Evolutionary conservation across 1,140 invertebrate genomes (phyloP).

Genomic region (Conopomorpha cramerella): DNA sequence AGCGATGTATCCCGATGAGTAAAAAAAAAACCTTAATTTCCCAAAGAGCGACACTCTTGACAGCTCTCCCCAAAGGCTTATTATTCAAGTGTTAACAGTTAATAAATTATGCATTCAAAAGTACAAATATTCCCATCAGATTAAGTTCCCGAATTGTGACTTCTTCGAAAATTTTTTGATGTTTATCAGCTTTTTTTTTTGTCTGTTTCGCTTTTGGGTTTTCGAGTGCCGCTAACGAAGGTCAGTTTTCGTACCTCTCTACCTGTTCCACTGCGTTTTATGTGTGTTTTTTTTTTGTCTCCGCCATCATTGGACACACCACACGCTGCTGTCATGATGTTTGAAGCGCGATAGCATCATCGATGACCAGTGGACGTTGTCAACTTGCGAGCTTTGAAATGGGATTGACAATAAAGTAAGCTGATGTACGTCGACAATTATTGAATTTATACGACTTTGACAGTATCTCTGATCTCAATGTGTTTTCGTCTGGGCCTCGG

Average conservation of each 20-base stretch:
- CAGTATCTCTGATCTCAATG: neutral
- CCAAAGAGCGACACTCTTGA: constrained; percentile 20
- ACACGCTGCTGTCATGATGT: constrained; percentile 22
- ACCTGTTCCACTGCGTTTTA: too few species aligned
- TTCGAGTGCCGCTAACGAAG: constrained; percentile 47
- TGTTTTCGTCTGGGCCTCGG: neutral
- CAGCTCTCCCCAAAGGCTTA: constrained; percentile 28
- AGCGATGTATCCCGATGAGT: too few species aligned
- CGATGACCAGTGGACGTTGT: constrained; percentile 36
- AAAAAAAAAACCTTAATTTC: too few species aligned
- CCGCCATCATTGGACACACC: constrained; percentile 20
- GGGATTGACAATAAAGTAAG: neutral
- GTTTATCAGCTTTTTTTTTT: constrained; percentile 33
- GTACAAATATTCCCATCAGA: constrained; percentile 25
- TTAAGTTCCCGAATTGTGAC: constrained; percentile 15
- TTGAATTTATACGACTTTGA: neutral
- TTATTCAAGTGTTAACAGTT: constrained; percentile 37
- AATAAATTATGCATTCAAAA: constrained; percentile 31
- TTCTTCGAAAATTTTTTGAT: constrained; percentile 51
- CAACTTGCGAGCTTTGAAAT: constrained; percentile 6
- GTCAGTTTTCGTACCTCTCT: constrained; percentile 25
- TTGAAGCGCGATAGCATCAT: constrained; percentile 37
- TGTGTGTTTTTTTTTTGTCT: constrained; percentile 29
- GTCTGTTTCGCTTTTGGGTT: constrained; percentile 28
- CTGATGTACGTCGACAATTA: neutral